These are phyloP conservation scores for Gambelia wislizenii DNA, from an alignment of 2,797 vertebrate genomes.

Conservation along the genomic window DNA sequence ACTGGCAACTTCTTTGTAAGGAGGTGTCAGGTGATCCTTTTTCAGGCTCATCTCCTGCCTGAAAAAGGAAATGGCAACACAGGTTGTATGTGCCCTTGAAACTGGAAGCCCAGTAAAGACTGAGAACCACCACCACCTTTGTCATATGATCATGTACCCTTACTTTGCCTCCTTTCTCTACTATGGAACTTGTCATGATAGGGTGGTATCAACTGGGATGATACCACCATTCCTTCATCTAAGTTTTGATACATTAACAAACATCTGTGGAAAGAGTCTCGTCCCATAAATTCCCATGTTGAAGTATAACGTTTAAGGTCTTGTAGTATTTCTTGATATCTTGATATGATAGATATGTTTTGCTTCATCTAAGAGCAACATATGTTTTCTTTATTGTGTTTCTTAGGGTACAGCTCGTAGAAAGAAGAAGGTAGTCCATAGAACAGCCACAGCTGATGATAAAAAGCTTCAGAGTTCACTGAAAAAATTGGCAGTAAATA, in stretches of 20 bases:
- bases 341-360: constrained; percentile 1
- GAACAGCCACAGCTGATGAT: constrained; percentile 97
- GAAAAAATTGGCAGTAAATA: constrained; percentile 98
- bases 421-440: constrained; percentile 99
- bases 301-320: not conserved
- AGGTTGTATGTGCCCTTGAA: not conserved
- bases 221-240: not conserved
- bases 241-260: not conserved
- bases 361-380: constrained; percentile 33
- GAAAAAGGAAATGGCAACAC: not conserved
- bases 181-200: not conserved
- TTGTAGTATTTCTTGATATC: not conserved
- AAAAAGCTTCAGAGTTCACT: constrained; percentile 98
- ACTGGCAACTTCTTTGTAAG: not conserved
- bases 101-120: not conserved
- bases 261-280: not conserved
- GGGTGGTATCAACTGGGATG: not conserved
- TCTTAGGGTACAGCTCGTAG: constrained; percentile 94
- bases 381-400: constrained; percentile 28
- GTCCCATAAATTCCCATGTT: not conserved
- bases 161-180: not conserved
- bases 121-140: not conserved
- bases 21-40: not conserved
- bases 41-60: no score
- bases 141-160: not conserved